These are phyloP conservation scores for Drosophila recens DNA, from an alignment of 2,888 invertebrate species.

Conservation along the genomic window DNA sequence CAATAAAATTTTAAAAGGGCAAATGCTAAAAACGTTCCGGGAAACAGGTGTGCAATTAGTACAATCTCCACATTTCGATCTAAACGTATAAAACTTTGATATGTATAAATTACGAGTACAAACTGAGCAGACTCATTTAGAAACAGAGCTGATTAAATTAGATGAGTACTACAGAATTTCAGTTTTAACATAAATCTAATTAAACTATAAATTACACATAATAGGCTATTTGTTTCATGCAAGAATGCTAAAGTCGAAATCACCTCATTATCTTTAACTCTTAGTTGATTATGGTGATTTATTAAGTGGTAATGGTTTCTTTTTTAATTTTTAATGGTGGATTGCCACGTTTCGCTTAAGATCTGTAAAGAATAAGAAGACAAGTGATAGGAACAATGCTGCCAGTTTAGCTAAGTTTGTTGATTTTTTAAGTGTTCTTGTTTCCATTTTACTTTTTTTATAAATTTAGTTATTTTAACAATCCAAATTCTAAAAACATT, in stretches of 20 bases:
- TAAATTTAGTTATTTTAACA: too few species aligned
- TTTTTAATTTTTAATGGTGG: too few species aligned
- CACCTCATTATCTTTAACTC: neutral
- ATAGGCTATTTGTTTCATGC: neutral
- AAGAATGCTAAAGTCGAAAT: neutral
- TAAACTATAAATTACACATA: slow-evolving; percentile 1
- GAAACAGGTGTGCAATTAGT: slow-evolving; percentile 43
- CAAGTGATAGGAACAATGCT: neutral
- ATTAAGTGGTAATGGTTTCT: neutral
- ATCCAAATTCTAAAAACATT: too few species aligned
- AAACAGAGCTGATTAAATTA: slow-evolving; percentile 1
- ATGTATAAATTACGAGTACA: slow-evolving; percentile 9
- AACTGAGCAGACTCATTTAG: slow-evolving; percentile 6
- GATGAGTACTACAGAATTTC: slow-evolving; percentile 4
- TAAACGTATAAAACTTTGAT: slow-evolving; percentile 6
- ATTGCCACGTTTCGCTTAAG: neutral
- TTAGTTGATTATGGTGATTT: neutral
- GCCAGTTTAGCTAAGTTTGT: too few species aligned
- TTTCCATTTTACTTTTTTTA: too few species aligned
- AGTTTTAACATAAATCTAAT: neutral
- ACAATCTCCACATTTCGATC: slow-evolving; percentile 14
- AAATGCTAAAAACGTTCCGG: slow-evolving; percentile 12
- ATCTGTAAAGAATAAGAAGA: neutral
- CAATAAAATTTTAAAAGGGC: slow-evolving; percentile 57
- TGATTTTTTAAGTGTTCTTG: too few species aligned